These are phyloP conservation scores for Verasper variegatus DNA, from an alignment of 2,113 vertebrate species.

Conservation along the genomic window DNA sequence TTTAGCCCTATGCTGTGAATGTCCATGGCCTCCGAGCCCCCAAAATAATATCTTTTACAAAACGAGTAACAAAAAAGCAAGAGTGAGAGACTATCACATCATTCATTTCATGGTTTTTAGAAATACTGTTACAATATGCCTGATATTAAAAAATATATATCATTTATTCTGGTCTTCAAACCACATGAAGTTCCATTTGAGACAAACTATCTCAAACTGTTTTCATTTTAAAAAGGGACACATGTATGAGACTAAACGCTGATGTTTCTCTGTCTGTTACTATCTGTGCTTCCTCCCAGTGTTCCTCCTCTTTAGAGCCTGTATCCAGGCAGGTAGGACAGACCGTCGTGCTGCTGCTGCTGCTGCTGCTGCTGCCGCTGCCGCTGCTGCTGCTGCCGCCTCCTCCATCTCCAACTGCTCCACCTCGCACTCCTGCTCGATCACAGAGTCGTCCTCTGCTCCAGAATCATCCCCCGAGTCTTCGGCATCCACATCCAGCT, in stretches of 20 bases:
- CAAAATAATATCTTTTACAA: no score
- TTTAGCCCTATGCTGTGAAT: no score
- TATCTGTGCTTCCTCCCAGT: constrained; percentile 55
- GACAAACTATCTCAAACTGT: not conserved
- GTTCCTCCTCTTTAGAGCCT: constrained; percentile 74
- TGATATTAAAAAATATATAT: not conserved
- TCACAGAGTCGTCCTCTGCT: constrained; percentile 56
- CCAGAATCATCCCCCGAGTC: constrained; percentile 64
- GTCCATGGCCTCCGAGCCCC: no score
- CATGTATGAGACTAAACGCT: not conserved
- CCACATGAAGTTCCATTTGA: not conserved
- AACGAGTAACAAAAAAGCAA: no score
- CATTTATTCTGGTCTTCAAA: not conserved
- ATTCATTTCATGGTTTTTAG: not conserved
- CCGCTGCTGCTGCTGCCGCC: constrained; percentile 12
- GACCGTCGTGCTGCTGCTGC: constrained; percentile 27
- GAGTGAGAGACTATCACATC: not conserved
- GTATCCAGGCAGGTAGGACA: constrained; percentile 76
- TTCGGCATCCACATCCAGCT: constrained; percentile 21
- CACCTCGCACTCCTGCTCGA: constrained; percentile 43
- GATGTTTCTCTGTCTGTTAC: not conserved
- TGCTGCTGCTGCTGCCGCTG: not conserved
- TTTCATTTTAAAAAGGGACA: not conserved
- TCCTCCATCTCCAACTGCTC: constrained; percentile 1
- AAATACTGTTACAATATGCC: not conserved